Conservation (phyloP, 2,113 vertebrate species). For the Danionella cerebrum region DNA sequence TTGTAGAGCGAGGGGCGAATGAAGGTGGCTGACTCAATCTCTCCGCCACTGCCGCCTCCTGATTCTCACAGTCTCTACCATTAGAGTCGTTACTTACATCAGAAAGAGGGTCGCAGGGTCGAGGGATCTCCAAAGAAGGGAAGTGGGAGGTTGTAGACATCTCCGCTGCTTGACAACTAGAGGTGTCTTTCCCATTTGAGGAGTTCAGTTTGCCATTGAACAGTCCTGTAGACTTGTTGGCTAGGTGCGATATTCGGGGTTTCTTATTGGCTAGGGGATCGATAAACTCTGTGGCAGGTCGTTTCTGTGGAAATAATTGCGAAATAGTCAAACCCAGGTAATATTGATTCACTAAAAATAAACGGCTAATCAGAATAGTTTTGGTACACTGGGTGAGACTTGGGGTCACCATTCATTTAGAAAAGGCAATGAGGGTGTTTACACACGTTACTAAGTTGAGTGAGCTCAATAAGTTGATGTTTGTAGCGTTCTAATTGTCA, state of each 20-base stretch:
- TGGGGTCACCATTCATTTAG: no score
- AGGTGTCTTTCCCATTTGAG: slow-evolving; percentile 67
- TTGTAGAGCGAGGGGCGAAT: slow-evolving; percentile 31
- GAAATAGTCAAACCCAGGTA: no score
- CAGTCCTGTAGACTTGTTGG: slow-evolving; percentile 69
- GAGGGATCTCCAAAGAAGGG: slow-evolving; percentile 65
- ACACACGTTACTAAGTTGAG: no score
- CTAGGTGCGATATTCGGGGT: slow-evolving; percentile 82
- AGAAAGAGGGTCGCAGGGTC: slow-evolving; percentile 76
- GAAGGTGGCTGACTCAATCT: slow-evolving; percentile 61
- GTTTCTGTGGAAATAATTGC: slow-evolving; percentile 84
- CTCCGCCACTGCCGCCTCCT: slow-evolving; percentile 59
- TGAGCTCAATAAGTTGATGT: no score
- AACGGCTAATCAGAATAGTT: no score
- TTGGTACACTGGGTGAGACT: no score
- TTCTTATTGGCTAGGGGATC: slow-evolving; percentile 88
- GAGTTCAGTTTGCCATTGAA: slow-evolving; percentile 77
- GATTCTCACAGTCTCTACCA: slow-evolving; percentile 73
- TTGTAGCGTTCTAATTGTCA: no score
- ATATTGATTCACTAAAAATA: no score
- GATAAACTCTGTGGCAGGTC: slow-evolving; percentile 77
- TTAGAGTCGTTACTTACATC: slow-evolving; percentile 86
- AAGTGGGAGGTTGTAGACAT: slow-evolving; percentile 56
- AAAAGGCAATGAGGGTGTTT: no score
- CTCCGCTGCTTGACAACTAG: slow-evolving; percentile 42